A percentile compares a stretch with the other conserved stretches of the same genome.
phyloP scores from a whole-genome alignment of 1,140 invertebrate genomes.

The Lepidurus packardi region DNA sequence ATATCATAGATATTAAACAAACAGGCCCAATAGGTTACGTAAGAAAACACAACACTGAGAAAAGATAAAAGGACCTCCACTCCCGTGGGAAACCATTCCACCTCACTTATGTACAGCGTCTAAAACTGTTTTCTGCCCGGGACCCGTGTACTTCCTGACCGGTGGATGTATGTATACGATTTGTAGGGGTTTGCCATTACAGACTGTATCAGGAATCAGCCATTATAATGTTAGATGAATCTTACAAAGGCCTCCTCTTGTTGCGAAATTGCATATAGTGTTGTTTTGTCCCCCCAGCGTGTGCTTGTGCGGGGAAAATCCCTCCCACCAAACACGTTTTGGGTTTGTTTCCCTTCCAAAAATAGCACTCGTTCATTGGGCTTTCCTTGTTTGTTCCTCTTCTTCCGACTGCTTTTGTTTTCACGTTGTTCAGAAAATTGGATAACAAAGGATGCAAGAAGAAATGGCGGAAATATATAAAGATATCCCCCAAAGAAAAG shows the following conservation, averaged over 20 bases:
- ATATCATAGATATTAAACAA: background rate
- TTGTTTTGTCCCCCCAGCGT: background rate
- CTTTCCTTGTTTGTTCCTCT: too few relatives aligned
- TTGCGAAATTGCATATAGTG: background rate
- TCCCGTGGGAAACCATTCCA: background rate
- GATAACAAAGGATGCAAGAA: too few relatives aligned
- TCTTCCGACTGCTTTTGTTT: too few relatives aligned
- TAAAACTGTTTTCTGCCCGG: background rate
- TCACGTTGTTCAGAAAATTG: too few relatives aligned
- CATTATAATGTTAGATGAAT: background rate
- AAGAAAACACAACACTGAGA: background rate
- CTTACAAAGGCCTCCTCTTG: background rate
- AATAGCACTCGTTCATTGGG: too few relatives aligned
- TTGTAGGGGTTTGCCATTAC: background rate
- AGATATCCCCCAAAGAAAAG: background rate
- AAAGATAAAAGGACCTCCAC: background rate
- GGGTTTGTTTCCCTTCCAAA: too few relatives aligned
- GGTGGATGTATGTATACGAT: background rate
- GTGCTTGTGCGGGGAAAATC: background rate
- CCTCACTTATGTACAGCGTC: background rate
- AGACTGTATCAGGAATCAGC: too few relatives aligned
- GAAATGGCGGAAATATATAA: too few relatives aligned
- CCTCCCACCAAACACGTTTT: background rate
- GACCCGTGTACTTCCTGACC: background rate
- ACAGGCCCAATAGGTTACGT: background rate